Percentiles rank a stretch among this genome's conserved stretches.
These are phyloP conservation scores for Eptesicus fuscus DNA, from an alignment of 2,113 vertebrate genomes.

Conservation along the genomic window DNA sequence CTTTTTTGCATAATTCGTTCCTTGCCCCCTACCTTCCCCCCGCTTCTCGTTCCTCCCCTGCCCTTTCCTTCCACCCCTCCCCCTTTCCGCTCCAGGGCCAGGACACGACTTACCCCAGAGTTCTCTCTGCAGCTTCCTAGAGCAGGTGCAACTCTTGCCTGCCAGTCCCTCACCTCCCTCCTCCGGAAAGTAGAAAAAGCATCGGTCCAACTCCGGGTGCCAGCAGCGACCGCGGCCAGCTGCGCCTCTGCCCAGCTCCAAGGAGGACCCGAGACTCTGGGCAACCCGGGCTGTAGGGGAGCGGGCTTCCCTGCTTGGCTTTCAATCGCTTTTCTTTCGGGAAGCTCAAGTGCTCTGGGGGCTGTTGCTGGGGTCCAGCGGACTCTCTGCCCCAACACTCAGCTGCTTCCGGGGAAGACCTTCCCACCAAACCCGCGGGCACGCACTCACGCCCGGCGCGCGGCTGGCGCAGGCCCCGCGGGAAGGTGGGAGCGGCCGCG, in stretches of 20 bases:
- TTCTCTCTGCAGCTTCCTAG: slow-evolving; percentile 36
- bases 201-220: not conserved
- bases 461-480: not conserved
- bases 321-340: slow-evolving; percentile 1
- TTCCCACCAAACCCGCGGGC: slow-evolving; percentile 5
- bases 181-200: not conserved
- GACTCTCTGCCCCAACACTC: slow-evolving; percentile 10
- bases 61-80: not conserved
- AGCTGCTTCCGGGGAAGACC: slow-evolving; percentile 30
- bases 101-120: slow-evolving; percentile 63
- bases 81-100: not conserved
- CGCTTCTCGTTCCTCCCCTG: not conserved
- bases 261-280: not conserved
- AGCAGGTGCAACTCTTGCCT: slow-evolving; percentile 44
- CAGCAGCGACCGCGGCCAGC: not conserved
- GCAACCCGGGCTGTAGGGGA: not conserved
- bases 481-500: slow-evolving; percentile 50
- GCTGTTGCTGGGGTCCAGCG: slow-evolving; percentile 43
- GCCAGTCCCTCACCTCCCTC: slow-evolving; percentile 45
- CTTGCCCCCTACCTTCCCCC: slow-evolving; percentile 9
- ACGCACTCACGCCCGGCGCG: slow-evolving; percentile 24
- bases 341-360: slow-evolving; percentile 24
- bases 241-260: not conserved
- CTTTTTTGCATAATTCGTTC: slow-evolving; percentile 45
- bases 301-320: not conserved